Conservation (phyloP, 2,797 vertebrate species). For the Chrysocyon brachyurus region DNA sequence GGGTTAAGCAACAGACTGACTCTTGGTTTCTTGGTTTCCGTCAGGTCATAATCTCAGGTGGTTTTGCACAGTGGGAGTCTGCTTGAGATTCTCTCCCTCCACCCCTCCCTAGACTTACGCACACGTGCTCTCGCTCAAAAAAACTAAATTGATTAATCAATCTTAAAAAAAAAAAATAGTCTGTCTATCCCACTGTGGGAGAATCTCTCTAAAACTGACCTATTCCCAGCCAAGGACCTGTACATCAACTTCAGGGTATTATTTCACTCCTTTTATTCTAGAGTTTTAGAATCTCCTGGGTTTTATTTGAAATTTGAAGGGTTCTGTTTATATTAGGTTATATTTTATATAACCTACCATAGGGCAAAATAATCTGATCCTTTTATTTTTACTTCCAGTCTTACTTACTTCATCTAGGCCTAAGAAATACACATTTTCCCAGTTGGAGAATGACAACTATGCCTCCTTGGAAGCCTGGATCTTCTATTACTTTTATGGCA, state of each 20-base stretch:
- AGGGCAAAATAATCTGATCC: constrained; percentile 50
- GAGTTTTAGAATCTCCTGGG: neutral
- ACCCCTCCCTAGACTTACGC: neutral
- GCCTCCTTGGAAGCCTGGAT: neutral
- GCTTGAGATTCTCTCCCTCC: neutral
- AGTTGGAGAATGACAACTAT: neutral
- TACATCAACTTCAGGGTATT: neutral
- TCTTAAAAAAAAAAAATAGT: neutral
- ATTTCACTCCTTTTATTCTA: constrained; percentile 39
- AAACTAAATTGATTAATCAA: neutral
- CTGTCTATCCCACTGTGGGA: neutral
- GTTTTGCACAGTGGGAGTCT: neutral
- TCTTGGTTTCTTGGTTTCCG: neutral
- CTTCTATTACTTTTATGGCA: neutral
- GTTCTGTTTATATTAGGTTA: neutral
- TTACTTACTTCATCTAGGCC: neutral
- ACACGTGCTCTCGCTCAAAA: neutral
- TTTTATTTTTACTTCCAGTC: constrained; percentile 44
- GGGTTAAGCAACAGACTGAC: neutral
- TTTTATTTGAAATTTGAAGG: constrained; percentile 56
- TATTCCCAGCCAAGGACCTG: constrained; percentile 3
- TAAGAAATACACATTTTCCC: constrained; percentile 19
- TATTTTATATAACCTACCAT: constrained; percentile 22
- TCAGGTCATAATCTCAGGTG: neutral
- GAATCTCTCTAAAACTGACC: constrained; percentile 38